Conservation (phyloP, 2,797 vertebrate species). For the Sus cebifrons region DNA sequence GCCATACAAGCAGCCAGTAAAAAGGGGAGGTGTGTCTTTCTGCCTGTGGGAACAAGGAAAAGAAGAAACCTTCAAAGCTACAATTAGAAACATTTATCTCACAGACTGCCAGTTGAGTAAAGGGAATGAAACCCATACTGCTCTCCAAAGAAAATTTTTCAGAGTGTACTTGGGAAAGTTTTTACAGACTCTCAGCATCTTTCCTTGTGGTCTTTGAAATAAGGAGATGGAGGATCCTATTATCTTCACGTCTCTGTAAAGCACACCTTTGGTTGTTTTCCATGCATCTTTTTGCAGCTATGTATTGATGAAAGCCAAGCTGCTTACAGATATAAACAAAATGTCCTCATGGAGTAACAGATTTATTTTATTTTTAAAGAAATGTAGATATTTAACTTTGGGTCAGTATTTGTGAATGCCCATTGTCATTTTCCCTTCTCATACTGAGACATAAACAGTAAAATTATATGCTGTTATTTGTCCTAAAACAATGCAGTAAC, state of each 20-base stretch:
- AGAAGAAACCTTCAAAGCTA: slow-evolving; percentile 74
- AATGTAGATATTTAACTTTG: background rate
- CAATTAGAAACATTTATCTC: slow-evolving; percentile 53
- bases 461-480: slow-evolving; percentile 57
- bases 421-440: slow-evolving; percentile 50
- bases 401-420: slow-evolving; percentile 58
- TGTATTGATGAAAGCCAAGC: slow-evolving; percentile 77
- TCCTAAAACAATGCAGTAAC: slow-evolving; percentile 77
- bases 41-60: slow-evolving; percentile 15
- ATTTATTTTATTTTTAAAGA: background rate
- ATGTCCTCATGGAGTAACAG: background rate
- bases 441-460: slow-evolving; percentile 54
- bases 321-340: slow-evolving; percentile 60
- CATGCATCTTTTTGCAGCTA: slow-evolving; percentile 12
- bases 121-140: background rate
- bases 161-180: slow-evolving; percentile 50
- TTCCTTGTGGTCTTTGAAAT: slow-evolving; percentile 75
- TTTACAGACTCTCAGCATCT: slow-evolving; percentile 43
- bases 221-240: slow-evolving; percentile 22
- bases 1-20: background rate
- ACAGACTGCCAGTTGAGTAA: slow-evolving; percentile 44
- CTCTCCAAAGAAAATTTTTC: slow-evolving; percentile 46
- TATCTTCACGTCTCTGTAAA: slow-evolving; percentile 53
- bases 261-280: slow-evolving; percentile 64
- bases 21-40: background rate